Evolutionary conservation across 2,113 vertebrate genomes (phyloP), one percentile per base, ranked within the genome.

Genomic region (Oreochromis tanganicae): DNA sequence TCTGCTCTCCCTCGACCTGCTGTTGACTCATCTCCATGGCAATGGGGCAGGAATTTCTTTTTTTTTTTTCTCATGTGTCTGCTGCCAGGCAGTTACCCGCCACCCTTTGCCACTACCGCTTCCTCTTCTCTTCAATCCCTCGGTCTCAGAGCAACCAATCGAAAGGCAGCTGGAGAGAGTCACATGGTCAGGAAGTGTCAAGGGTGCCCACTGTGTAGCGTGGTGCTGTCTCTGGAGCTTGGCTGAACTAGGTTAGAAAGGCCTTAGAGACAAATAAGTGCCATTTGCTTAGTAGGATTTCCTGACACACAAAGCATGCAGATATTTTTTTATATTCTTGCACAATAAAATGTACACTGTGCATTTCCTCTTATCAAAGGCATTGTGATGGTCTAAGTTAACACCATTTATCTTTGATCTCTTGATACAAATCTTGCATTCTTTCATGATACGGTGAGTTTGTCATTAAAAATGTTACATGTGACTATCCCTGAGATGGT

Each of bases 1-100:
- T 85, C 90, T 82, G 80, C 73, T 52, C 66, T 83, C 68, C 55
- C 66, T 89, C 80, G 34, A 87, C 92, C 88, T 84, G 78, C 91
- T 95, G 95, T 96, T 96, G 95, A 96, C 93, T 94, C 88, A 93
- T 96, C 91, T 88, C 96, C 93, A 95, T 96, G 89, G 94, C 46
- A 71, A 95, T 89, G 61, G 63, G 87, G 82, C 57, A 85, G 91
- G 92, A 95, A 94, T 96, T 93, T 94, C 83, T 93, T 94, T 90
- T 92, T 88, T 88, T 94, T 93, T 92, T 91, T 57, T 86, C 90
- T 90, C 85, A 85, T 91, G 89, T 86, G 46, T 92, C 83, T 12
- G 56, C 90, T 90, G 92, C 90, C 94, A 95, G 78, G 79, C 54
- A 73, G 55, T 82, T 82, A 46, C 82, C 50, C 17, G 9, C 85